These are phyloP conservation scores for Rutilus rutilus DNA, from an alignment of 2,113 vertebrate genomes.

Conservation along the genomic window DNA sequence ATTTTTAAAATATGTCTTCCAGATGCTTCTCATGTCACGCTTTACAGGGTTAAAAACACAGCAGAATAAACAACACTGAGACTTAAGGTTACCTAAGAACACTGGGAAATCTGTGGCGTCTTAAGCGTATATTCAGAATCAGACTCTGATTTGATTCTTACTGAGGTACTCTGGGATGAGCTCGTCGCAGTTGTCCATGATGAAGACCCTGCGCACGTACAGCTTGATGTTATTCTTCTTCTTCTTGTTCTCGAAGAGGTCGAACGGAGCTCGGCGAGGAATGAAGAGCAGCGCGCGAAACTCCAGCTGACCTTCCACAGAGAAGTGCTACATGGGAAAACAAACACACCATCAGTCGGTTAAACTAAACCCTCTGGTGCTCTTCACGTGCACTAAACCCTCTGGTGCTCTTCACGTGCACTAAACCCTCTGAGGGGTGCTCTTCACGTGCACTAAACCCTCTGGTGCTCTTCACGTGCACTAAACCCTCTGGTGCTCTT, in stretches of 20 bases:
- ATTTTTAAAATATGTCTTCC: too few species aligned
- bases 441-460: too few species aligned
- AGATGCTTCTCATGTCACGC: too few species aligned
- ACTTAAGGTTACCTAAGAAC: not conserved
- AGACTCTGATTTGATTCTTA: constrained; percentile 62
- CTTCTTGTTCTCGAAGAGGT: constrained; percentile 94
- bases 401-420: too few species aligned
- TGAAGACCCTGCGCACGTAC: constrained; percentile 94
- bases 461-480: too few species aligned
- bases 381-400: too few species aligned
- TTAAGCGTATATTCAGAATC: not conserved
- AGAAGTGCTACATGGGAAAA: constrained; percentile 84
- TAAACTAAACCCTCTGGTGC: too few species aligned
- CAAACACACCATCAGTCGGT: too few species aligned
- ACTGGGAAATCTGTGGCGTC: not conserved
- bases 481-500: too few species aligned
- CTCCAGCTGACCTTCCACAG: constrained; percentile 94
- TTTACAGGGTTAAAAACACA: too few species aligned
- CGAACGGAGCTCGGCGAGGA: constrained; percentile 90
- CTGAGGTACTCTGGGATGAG: constrained; percentile 97
- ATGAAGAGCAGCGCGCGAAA: constrained; percentile 95
- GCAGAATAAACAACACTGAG: not conserved
- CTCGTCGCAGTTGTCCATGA: constrained; percentile 98
- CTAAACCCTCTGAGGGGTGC: too few species aligned
- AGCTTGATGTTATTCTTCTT: constrained; percentile 97